Percentiles rank a stretch among this genome's conserved stretches.
Conservation (phyloP, 1,140 invertebrate species). For the Lanistes nyassanus region DNA sequence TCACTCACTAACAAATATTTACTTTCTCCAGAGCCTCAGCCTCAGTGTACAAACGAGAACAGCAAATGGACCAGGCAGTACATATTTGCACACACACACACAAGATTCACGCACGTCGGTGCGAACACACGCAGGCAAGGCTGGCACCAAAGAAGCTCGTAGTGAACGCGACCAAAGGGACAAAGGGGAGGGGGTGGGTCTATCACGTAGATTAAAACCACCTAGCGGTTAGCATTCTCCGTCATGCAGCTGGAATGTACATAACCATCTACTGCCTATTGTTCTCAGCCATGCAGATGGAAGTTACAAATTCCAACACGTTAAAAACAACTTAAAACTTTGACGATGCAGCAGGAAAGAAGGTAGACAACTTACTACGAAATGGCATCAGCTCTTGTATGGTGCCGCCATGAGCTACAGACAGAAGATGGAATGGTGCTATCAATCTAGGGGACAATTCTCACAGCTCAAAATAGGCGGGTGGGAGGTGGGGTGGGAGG, state of each 20-base stretch:
- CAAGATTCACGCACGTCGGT: no score
- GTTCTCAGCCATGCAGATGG: neutral
- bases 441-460: conserved; percentile 18
- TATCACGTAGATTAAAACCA: neutral
- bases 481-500: neutral
- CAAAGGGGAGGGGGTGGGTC: no score
- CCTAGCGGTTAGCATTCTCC: neutral
- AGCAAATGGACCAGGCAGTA: no score
- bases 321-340: conserved; percentile 1
- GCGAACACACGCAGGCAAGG: no score
- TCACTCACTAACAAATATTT: no score
- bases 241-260: neutral
- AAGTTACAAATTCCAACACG: conserved; percentile 4
- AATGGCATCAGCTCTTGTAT: conserved; percentile 65
- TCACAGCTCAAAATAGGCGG: neutral
- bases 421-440: conserved; percentile 43
- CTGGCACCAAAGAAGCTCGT: no score
- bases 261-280: neutral
- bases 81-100: no score
- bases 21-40: no score
- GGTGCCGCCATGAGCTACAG: conserved; percentile 61
- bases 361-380: conserved; percentile 63
- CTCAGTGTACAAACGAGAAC: no score
- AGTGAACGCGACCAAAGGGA: no score
- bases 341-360: conserved; percentile 18